Evolutionary conservation across 2,797 vertebrate genomes (phyloP).

Genomic region (Glyptemys insculpta): DNA sequence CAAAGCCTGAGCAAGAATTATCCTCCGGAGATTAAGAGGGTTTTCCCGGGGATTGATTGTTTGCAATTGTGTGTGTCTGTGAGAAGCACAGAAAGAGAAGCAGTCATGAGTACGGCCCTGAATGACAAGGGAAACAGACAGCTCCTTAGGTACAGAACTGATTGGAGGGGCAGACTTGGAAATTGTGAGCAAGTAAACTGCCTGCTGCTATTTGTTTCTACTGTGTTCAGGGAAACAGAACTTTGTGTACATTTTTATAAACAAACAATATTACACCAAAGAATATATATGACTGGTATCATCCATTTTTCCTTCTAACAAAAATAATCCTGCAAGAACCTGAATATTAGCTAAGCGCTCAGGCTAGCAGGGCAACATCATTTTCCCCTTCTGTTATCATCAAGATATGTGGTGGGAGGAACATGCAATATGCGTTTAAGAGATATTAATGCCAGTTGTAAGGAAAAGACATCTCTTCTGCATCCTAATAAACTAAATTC

Average conservation of each 20-base stretch:
- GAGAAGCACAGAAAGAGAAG: background rate
- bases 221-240: background rate
- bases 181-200: background rate
- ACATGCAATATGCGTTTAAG: slow-evolving; percentile 25
- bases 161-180: background rate
- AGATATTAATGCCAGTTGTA: slow-evolving; percentile 53
- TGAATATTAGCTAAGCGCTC: background rate
- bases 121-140: background rate
- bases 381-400: slow-evolving; percentile 36
- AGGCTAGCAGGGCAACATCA: slow-evolving; percentile 14
- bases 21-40: background rate
- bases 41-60: background rate
- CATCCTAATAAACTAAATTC: background rate
- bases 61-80: background rate
- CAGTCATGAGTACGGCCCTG: background rate
- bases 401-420: slow-evolving; percentile 43
- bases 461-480: slow-evolving; percentile 28
- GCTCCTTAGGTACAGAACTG: background rate
- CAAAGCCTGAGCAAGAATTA: slow-evolving; percentile 10
- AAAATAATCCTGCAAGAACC: background rate
- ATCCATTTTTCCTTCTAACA: background rate
- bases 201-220: background rate
- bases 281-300: background rate
- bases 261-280: background rate
- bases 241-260: background rate